Evolutionary conservation across 2,797 vertebrate species (phyloP).

Genomic region (Cyprinodon diabolis): DNA sequence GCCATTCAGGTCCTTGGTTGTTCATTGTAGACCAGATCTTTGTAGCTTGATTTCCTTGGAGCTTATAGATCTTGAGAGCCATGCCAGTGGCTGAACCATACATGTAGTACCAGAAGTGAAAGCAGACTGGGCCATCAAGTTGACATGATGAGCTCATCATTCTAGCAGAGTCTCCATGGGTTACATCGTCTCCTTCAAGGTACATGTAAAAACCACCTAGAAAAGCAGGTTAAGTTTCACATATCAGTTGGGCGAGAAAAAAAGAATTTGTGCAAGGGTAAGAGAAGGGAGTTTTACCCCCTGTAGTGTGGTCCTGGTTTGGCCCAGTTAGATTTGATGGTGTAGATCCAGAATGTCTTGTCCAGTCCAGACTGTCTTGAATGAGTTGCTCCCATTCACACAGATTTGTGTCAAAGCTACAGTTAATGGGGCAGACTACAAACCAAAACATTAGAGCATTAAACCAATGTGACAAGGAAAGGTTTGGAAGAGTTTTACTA

Average conservation of each 20-base stretch:
- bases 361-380: constrained; percentile 82
- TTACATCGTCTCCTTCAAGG: constrained; percentile 67
- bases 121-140: constrained; percentile 72
- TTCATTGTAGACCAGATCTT: constrained; percentile 75
- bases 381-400: constrained; percentile 83
- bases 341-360: constrained; percentile 77
- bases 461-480: neutral
- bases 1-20: constrained; percentile 78
- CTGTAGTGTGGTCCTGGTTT: constrained; percentile 83
- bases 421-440: constrained; percentile 77
- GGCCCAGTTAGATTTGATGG: constrained; percentile 80
- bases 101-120: constrained; percentile 88
- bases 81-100: constrained; percentile 75
- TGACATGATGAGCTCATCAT: constrained; percentile 79
- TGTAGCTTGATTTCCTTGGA: constrained; percentile 19
- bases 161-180: constrained; percentile 74
- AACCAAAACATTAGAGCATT: constrained; percentile 16
- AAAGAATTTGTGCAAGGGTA: no score
- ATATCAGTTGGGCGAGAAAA: neutral
- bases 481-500: neutral
- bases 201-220: constrained; percentile 82
- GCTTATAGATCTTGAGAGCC: constrained; percentile 76
- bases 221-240: neutral
- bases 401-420: constrained; percentile 79
- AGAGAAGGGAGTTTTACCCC: constrained; percentile 67